Conservation (phyloP, 2,888 invertebrate genomes). For the Leucophenga maculata region DNA sequence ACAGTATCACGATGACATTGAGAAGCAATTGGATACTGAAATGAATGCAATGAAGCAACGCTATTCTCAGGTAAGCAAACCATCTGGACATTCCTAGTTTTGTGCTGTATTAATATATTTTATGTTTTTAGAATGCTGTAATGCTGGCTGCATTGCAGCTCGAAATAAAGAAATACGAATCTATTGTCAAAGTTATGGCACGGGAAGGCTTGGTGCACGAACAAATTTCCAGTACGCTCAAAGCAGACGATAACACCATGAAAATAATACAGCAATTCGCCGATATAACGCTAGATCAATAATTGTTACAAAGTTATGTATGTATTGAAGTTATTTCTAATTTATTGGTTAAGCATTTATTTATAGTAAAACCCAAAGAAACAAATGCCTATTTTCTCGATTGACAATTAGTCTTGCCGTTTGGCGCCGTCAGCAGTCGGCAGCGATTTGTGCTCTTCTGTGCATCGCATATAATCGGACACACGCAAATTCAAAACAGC, state of each 20-base stretch:
- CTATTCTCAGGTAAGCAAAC: slow-evolving; percentile 56
- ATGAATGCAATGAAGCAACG: slow-evolving; percentile 50
- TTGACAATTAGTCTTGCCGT: too few species aligned
- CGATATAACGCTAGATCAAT: background rate
- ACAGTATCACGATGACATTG: slow-evolving; percentile 51
- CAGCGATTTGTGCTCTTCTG: too few species aligned
- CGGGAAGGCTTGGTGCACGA: slow-evolving; percentile 45
- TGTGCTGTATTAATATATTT: background rate
- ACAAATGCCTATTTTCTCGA: too few species aligned
- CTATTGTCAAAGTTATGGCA: slow-evolving; percentile 37
- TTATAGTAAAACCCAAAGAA: too few species aligned
- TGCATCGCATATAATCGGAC: too few species aligned
- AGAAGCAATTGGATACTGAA: slow-evolving; percentile 43
- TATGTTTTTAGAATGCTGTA: slow-evolving; percentile 46
- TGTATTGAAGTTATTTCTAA: too few species aligned
- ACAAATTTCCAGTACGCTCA: slow-evolving; percentile 33
- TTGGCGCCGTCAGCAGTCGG: too few species aligned
- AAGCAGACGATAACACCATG: slow-evolving; percentile 33
- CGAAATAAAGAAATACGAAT: slow-evolving; percentile 41
- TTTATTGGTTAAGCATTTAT: too few species aligned
- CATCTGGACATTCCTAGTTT: background rate
- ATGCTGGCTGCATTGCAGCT: slow-evolving; percentile 48
- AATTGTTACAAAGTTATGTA: too few species aligned
- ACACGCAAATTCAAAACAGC: too few species aligned
- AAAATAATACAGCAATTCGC: slow-evolving; percentile 33